Base-by-base conservation (phyloP, 1,140 invertebrate genomes). In the Trichonephila clavata region DNA sequence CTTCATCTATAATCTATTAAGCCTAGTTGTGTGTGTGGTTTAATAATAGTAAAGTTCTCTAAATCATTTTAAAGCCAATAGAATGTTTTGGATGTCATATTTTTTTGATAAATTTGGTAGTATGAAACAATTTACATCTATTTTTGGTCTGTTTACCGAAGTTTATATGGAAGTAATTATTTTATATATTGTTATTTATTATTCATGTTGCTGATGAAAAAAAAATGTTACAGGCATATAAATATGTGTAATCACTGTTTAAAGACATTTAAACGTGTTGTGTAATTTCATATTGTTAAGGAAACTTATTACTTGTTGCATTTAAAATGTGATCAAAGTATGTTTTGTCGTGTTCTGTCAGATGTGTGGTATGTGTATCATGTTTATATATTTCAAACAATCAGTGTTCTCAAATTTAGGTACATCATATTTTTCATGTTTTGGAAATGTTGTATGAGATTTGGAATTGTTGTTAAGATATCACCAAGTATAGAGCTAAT, bases 181-280 rank as follows among this genome's bases (percentile, higher is more conserved):
- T 92, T 92, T 92, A 86, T 92, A 92, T 92, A 92, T 92, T 92
- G 83, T 84, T 81, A 39, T 92, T 57, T 92, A 68, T 84, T 68
- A 86, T 77, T 24, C 68, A 77, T 92, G 90, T 92, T 91, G 84
- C n/a, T 65, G 83, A 71, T n/a, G 24, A 71, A 92, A 84, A 65
- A n/a, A 32, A 65, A 68, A 59, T 68, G 39, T 84, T 24, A 43
- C 24, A 86, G 27, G 27, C 81, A 86, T 63, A 65, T 39, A 86
- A 50, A 39, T 86, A 77, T 77, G 71, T 77, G 71, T 77, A 77
- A 32, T 77, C 71, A 77, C 71, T 20, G 83, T 92, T 92, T 83
- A 60, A 50, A 43, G 83, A 63, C 57, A 71, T n/a, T 71, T 86
- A 92, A 60, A 92, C 60, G 39, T 86, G 80, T 92, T 83, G 50